Evolutionary conservation across 2,888 invertebrate species (phyloP).

Genomic region (Campoplex capitator): DNA sequence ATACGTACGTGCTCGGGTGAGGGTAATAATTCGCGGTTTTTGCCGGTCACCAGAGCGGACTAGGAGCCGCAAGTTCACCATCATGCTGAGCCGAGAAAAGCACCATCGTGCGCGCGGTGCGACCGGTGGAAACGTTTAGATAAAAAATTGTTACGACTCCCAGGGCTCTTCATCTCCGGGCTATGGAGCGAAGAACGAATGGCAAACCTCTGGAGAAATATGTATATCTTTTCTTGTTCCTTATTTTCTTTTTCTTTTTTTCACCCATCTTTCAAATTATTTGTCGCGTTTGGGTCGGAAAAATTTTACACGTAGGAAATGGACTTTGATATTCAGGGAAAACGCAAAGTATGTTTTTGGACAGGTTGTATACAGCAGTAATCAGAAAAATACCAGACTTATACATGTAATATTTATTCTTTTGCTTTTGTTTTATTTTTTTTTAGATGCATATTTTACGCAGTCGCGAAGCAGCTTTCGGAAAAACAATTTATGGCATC

Average conservation of each 20-base stretch:
- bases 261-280: conserved; percentile 79
- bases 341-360: background rate
- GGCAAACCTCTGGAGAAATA: conserved; percentile 72
- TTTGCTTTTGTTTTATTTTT: background rate
- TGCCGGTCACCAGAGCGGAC: conserved; percentile 66
- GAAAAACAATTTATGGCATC: too few relatives aligned
- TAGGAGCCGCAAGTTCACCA: conserved; percentile 55
- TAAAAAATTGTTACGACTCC: conserved; percentile 77
- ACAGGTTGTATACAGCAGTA: background rate
- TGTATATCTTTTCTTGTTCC: conserved; percentile 39
- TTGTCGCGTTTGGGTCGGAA: conserved; percentile 42
- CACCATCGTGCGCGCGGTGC: conserved; percentile 68
- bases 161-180: conserved; percentile 73
- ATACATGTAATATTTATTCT: background rate
- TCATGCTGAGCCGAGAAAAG: conserved; percentile 42
- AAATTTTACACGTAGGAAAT: background rate
- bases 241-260: background rate
- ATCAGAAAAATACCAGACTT: background rate
- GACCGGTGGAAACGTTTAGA: conserved; percentile 73
- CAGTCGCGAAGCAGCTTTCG: too few relatives aligned
- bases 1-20: conserved; percentile 61
- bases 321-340: conserved; percentile 4
- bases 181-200: conserved; percentile 78
- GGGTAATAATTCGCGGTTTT: conserved; percentile 70
- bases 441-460: background rate